Evolutionary conservation across 2,797 vertebrate genomes (phyloP).

Genomic region (Sandelia bainsii): DNA sequence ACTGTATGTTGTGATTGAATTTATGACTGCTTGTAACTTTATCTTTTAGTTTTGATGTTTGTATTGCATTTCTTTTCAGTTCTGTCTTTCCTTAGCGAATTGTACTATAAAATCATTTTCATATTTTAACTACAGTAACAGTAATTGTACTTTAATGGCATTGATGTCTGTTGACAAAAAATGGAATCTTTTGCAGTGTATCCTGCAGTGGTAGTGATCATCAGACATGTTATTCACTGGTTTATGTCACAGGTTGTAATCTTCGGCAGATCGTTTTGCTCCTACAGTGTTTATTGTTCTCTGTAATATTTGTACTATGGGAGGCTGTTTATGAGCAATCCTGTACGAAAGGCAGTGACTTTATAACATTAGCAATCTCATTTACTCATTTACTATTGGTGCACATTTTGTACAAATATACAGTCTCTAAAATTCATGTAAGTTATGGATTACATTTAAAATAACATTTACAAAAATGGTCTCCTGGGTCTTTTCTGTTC

Average conservation of each 20-base stretch:
- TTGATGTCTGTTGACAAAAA: background rate
- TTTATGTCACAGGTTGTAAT: conserved; percentile 17
- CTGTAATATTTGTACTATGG: conserved; percentile 53
- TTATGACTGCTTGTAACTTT: conserved; percentile 23
- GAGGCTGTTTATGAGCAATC: conserved; percentile 14
- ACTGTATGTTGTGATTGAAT: conserved; percentile 32
- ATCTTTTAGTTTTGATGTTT: conserved; percentile 41
- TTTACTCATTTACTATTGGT: conserved; percentile 29
- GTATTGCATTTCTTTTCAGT: conserved; percentile 18
- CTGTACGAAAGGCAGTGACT: conserved; percentile 28
- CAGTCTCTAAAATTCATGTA: conserved; percentile 35
- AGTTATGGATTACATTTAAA: conserved; percentile 76
- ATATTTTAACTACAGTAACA: conserved; percentile 1
- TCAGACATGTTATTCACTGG: conserved; percentile 1
- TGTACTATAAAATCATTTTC: conserved; percentile 14
- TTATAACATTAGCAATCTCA: conserved; percentile 49
- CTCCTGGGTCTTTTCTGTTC: conserved; percentile 34
- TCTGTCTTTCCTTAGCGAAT: conserved; percentile 32
- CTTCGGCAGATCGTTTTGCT: conserved; percentile 14
- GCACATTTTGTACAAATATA: conserved; percentile 43
- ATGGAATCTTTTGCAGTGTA: conserved; percentile 2
- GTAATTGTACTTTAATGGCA: background rate
- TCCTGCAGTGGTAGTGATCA: conserved; percentile 15
- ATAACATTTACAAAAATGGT: conserved; percentile 35
- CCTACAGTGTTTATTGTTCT: conserved; percentile 36